These are phyloP conservation scores for Cydia fagiglandana DNA, from an alignment of 1,140 invertebrate species.

Conservation along the genomic window DNA sequence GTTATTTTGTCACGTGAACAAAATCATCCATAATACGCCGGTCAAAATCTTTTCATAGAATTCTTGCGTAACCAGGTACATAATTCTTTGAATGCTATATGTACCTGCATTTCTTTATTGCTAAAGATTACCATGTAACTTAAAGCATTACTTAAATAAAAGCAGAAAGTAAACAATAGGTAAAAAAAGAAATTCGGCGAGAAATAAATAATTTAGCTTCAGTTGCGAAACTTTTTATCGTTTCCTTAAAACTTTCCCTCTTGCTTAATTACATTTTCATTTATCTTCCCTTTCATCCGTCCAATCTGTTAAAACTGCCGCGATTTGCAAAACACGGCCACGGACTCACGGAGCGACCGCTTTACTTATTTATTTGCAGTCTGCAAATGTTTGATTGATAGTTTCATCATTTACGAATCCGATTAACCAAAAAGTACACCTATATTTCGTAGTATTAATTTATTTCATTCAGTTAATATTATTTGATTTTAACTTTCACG, in stretches of 20 bases:
- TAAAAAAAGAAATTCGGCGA: constrained; percentile 51
- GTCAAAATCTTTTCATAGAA: no score
- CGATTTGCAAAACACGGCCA: constrained; percentile 38
- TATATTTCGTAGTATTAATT: no score
- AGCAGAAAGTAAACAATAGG: constrained; percentile 47
- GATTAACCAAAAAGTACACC: neutral
- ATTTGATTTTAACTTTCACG: no score
- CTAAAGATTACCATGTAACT: no score
- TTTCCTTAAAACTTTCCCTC: constrained; percentile 64
- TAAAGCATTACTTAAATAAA: neutral
- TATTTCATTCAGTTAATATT: no score
- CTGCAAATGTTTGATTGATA: neutral
- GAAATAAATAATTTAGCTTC: constrained; percentile 61
- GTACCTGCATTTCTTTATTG: no score
- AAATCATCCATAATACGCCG: no score
- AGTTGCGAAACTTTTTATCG: constrained; percentile 64
- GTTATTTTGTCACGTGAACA: no score
- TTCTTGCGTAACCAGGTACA: no score
- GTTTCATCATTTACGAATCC: neutral
- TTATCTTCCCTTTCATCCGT: constrained; percentile 63
- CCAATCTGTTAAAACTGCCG: constrained; percentile 38
- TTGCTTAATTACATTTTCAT: constrained; percentile 74
- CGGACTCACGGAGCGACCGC: constrained; percentile 31
- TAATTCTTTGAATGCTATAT: no score
- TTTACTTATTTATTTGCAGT: constrained; percentile 15